phyloP scores from a whole-genome alignment of 2,113 vertebrate species.

The Phaethornis superciliosus region DNA sequence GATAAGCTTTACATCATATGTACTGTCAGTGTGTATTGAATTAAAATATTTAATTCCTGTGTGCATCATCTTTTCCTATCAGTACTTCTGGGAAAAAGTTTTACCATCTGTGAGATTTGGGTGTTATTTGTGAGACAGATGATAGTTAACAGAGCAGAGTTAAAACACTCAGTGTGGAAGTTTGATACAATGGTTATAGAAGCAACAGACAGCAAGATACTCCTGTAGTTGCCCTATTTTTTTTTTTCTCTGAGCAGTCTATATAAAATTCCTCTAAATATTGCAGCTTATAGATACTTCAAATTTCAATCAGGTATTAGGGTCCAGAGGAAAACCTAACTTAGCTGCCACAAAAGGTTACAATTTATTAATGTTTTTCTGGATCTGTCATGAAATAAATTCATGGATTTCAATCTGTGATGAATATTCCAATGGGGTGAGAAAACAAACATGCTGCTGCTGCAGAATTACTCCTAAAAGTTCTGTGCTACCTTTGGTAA shows the following conservation, averaged over 20 bases:
- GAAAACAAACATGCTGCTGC: not conserved
- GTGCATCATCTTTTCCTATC: not conserved
- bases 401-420: not conserved
- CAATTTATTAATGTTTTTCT: not conserved
- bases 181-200: not conserved
- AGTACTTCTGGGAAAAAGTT: not conserved
- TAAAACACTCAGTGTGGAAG: not conserved
- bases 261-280: not conserved
- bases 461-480: not conserved
- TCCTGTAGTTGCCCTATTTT: not conserved
- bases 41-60: not conserved
- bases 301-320: not conserved
- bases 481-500: not conserved
- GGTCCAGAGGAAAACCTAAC: not conserved
- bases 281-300: not conserved
- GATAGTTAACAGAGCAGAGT: not conserved
- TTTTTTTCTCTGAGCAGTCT: not conserved
- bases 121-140: not conserved
- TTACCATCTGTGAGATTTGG: not conserved
- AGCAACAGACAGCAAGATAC: not conserved
- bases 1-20: not conserved
- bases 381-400: not conserved
- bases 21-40: not conserved
- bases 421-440: accelerated
- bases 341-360: not conserved